Evolutionary conservation across 2,888 invertebrate genomes (phyloP), one percentile per base, ranked within the genome.

Genomic region (Lysandra coridon): DNA sequence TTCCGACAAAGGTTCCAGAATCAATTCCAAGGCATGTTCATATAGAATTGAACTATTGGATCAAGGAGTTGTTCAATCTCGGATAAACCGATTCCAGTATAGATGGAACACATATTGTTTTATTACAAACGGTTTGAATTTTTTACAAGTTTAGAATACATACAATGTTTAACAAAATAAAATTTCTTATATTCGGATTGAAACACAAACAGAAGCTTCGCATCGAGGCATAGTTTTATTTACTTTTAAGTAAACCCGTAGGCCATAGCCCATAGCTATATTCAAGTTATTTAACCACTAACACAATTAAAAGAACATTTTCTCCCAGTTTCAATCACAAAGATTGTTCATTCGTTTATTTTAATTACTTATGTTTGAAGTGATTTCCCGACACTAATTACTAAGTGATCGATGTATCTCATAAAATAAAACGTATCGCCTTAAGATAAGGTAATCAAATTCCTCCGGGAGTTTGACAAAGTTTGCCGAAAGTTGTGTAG

Each of bases 381-480:
- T 64, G 62, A 62, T 23, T 62, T 12, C 49, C 23, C 30, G 75
- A 75, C 76, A 53, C 57, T 76, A 76, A 76, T 76, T 57, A 53
- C 30, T 14, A 14, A 33, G 33, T 57, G 76, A 57, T 76, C 76
- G 76, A 76, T 76, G 76, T 76, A 33, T 33, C 23, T 57, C 37
- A 57, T 76, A 90, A 90, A 88, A 85, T 86, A 87, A 86, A 88
- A 88, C 86, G 88, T 86, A 83, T 85, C 84, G 84, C 87, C 88
- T 86, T 86, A 87, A 89, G 91, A 90, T 87, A 86, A 89, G 88
- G 88, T 92, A 92, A 93, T 93, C 91, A 91, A 91, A 91, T 92
- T 92, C 90, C 86, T 85, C 87, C 84, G 86, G 88, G 88, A 91
- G 89, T 91, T 91, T 85, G 86, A 79, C 85, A 87, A 90, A 92